Evolutionary conservation across 2,113 vertebrate genomes (phyloP).

Genomic region (Siniperca chuatsi): DNA sequence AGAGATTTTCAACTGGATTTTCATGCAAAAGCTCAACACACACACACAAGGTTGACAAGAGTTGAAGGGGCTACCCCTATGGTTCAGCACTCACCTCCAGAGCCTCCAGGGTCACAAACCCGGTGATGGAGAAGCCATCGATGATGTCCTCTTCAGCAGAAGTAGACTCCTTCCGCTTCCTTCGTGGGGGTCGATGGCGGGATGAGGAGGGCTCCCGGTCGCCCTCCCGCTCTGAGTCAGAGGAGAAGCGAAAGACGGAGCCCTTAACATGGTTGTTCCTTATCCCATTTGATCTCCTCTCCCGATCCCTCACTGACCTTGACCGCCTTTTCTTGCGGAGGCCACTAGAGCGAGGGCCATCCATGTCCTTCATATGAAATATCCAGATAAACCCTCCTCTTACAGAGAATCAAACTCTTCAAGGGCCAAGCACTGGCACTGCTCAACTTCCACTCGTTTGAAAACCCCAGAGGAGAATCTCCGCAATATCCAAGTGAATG

Average conservation of each 20-base stretch:
- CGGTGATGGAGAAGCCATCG: constrained; percentile 94
- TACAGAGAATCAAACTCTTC: constrained; percentile 43
- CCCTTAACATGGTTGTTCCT: constrained; percentile 80
- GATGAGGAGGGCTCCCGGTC: constrained; percentile 88
- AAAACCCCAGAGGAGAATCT: constrained; percentile 35
- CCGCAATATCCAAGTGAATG: constrained; percentile 64
- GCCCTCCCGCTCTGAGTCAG: constrained; percentile 92
- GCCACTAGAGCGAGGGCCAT: constrained; percentile 90
- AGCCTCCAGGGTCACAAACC: constrained; percentile 93
- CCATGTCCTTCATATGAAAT: constrained; percentile 86
- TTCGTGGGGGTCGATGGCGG: constrained; percentile 91
- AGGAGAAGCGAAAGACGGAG: constrained; percentile 86
- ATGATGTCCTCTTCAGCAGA: constrained; percentile 97
- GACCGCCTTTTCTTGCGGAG: constrained; percentile 94
- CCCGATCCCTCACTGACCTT: constrained; percentile 90
- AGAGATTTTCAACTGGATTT: constrained; percentile 1
- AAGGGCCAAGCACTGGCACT: constrained; percentile 28
- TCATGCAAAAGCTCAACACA: not conserved
- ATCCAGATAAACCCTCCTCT: constrained; percentile 63
- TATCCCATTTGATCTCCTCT: constrained; percentile 86
- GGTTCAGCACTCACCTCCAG: constrained; percentile 88
- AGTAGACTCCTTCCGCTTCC: constrained; percentile 92
- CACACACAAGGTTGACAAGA: not conserved
- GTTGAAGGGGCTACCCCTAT: not conserved
- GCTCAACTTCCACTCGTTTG: constrained; percentile 47